Evolutionary conservation across 2,888 invertebrate species (phyloP), one percentile per base, ranked within the genome.

Genomic region (Caenorhabditis parvicauda): DNA sequence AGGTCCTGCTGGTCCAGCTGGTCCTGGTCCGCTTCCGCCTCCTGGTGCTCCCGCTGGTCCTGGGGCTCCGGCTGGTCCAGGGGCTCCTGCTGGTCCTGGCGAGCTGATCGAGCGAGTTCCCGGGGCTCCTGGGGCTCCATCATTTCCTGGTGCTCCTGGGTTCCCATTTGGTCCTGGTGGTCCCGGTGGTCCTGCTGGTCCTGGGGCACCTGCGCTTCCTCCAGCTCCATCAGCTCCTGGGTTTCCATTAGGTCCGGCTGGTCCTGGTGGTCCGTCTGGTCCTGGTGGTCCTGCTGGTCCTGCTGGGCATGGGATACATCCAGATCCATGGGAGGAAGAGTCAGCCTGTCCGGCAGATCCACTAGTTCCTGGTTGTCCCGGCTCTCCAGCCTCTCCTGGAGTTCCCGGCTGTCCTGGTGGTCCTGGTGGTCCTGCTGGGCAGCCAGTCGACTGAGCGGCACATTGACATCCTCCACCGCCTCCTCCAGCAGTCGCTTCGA

Each of bases 371-470:
- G 38, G 46, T 41, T 48, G 41, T 53, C 64, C 64, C 25, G 59
- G 59, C 9, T 52, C 29, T 60, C 60, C 60, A 22, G 54, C 49
- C 44, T 48, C 55, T 55, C 67, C 67, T 24, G 63, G 60, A 3
- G 49, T 41, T 53, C 67, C 67, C 4, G 48, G 41, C 12, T 59
- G 51, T 59, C 67, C 67, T 35, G 67, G 59, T 5, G 59, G 50
- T 56, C 67, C 67, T 43, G 64, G 61, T 46, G 64, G 67, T 43
- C 67, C 67, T 22, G 64, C 64, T 29, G 67, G 67, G 47, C 67
- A 67, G 38, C 67, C 67, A 49, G 62, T 55, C 12, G 67, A 54
- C 6, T 50, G 45, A 9, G 67, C 59, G 24, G 58, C 66, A 27
- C 66, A 67, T 37, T 63, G 52, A 41, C 66, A 57, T 41, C 66